phyloP scores from a whole-genome alignment of 2,888 invertebrate genomes.

The Campaea margaritaria region DNA sequence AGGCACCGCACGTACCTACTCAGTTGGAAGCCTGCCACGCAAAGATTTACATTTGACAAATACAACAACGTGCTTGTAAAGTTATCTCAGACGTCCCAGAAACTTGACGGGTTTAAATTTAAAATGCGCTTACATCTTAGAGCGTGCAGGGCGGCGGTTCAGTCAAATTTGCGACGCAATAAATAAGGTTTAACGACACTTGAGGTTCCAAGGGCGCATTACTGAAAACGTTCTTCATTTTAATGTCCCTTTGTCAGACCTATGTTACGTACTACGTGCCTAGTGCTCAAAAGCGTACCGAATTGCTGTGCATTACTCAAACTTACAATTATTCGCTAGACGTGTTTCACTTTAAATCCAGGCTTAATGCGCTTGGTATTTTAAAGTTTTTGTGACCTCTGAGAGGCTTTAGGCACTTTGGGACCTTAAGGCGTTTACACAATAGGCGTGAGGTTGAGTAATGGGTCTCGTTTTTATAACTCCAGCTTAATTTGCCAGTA shows the following conservation, averaged over 20 bases:
- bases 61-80: background rate
- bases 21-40: too few relatives aligned
- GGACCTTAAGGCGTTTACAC: slow-evolving; percentile 3
- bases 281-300: slow-evolving; percentile 10
- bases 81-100: background rate
- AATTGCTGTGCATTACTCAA: slow-evolving; percentile 26
- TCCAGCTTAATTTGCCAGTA: slow-evolving; percentile 28
- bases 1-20: too few relatives aligned
- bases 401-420: background rate
- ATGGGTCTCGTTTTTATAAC: slow-evolving; percentile 16
- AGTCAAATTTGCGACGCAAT: slow-evolving; percentile 41
- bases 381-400: slow-evolving; percentile 5
- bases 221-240: slow-evolving; percentile 42
- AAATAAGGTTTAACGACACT: slow-evolving; percentile 40
- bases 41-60: background rate
- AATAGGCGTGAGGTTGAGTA: background rate
- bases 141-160: slow-evolving; percentile 19
- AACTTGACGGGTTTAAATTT: background rate
- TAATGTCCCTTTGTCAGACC: slow-evolving; percentile 41
- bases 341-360: slow-evolving; percentile 18
- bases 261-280: slow-evolving; percentile 17
- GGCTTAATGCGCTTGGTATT: background rate
- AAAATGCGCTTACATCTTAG: slow-evolving; percentile 22
- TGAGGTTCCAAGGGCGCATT: slow-evolving; percentile 40
- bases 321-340: slow-evolving; percentile 20